These are phyloP conservation scores for Mionectes macconnelli DNA, from an alignment of 2,113 vertebrate species.

Conservation along the genomic window DNA sequence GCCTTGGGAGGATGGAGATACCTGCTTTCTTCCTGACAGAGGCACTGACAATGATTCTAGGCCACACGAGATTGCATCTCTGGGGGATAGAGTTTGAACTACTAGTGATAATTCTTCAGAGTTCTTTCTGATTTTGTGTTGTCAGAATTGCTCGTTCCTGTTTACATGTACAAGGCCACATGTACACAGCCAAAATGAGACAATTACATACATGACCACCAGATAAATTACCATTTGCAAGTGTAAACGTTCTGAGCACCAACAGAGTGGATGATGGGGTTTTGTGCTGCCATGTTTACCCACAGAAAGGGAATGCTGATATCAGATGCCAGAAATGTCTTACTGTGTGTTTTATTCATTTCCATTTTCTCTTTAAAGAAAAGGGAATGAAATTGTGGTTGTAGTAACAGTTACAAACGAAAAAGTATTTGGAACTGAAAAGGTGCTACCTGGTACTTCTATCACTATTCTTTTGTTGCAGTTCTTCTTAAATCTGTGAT, in stretches of 20 bases:
- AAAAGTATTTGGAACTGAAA: background rate
- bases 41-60: background rate
- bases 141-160: background rate
- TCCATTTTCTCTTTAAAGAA: background rate
- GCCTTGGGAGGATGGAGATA: background rate
- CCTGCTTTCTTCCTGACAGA: background rate
- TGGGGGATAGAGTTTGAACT: background rate
- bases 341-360: background rate
- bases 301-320: background rate
- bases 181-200: background rate
- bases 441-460: background rate
- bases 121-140: background rate
- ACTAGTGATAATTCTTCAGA: background rate
- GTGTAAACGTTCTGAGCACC: background rate
- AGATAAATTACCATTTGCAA: background rate
- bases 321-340: background rate
- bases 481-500: background rate
- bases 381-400: background rate
- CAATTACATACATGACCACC: background rate
- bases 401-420: background rate
- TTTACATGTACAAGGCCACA: background rate
- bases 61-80: background rate
- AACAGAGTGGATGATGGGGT: background rate
- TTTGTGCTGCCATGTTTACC: background rate
- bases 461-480: background rate